Percentiles rank a stretch among this genome's conserved stretches.
Evolutionary conservation across 2,888 invertebrate species (phyloP).

Genomic region (Trilocha varians): DNA sequence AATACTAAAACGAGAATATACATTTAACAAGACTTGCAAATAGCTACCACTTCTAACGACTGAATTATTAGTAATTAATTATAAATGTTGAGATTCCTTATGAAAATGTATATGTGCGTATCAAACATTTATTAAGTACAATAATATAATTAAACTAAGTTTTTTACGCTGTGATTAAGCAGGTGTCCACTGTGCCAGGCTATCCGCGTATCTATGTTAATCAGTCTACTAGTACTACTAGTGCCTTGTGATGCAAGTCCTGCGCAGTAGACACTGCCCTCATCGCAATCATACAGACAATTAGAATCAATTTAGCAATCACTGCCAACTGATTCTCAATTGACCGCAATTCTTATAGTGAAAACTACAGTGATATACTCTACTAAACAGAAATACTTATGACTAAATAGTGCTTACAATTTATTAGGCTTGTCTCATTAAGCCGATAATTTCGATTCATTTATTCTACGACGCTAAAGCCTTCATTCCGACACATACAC

Average conservation of each 20-base stretch:
- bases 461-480: slow-evolving; percentile 35
- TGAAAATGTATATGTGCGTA: slow-evolving; percentile 2
- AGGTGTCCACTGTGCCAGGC: background rate
- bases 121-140: background rate
- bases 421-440: slow-evolving; percentile 38
- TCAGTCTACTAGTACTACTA: background rate
- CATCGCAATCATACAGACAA: slow-evolving; percentile 10
- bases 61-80: too few species aligned
- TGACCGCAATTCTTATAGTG: background rate
- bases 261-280: slow-evolving; percentile 12
- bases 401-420: slow-evolving; percentile 44
- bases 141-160: background rate
- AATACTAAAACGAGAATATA: too few species aligned
- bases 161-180: background rate
- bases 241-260: background rate
- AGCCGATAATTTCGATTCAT: slow-evolving; percentile 47
- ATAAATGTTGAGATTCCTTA: too few species aligned
- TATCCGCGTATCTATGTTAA: background rate
- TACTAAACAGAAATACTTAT: slow-evolving; percentile 51
- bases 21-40: too few species aligned
- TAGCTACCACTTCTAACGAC: too few species aligned
- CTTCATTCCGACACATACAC: slow-evolving; percentile 26
- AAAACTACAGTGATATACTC: slow-evolving; percentile 20
- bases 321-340: background rate
- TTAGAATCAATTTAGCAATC: background rate